Conservation (phyloP, 2,888 invertebrate genomes). For the Pseudococcus longispinus region DNA sequence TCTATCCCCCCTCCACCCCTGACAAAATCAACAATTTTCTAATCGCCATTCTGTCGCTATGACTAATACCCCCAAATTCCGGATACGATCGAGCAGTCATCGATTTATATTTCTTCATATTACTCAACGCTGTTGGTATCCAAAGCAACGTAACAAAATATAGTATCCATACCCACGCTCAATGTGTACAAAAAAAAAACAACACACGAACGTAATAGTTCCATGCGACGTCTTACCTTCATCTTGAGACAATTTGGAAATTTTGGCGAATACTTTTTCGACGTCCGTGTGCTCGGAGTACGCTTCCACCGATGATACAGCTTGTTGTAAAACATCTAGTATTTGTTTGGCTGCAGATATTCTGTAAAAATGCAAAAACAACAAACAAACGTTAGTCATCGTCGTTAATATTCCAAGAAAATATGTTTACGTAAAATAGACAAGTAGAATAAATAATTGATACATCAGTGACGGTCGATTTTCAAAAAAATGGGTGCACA, state of each 20-base stretch:
- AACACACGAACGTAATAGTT: neutral
- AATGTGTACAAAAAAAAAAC: neutral
- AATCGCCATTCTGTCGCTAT: too few species aligned
- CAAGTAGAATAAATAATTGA: too few species aligned
- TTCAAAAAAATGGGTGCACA: too few species aligned
- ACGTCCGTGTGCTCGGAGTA: constrained; percentile 50
- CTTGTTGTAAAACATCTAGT: constrained; percentile 46
- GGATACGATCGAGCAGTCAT: too few species aligned
- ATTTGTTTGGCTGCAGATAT: constrained; percentile 48
- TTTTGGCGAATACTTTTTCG: constrained; percentile 44
- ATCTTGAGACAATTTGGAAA: constrained; percentile 49
- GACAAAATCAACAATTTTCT: too few species aligned
- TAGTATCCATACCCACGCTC: neutral
- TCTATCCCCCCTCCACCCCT: too few species aligned
- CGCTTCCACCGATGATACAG: constrained; percentile 48
- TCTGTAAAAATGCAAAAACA: constrained; percentile 42
- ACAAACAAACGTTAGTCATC: neutral
- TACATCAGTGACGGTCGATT: too few species aligned
- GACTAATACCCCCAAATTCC: too few species aligned
- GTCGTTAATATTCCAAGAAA: neutral
- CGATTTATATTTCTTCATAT: too few species aligned
- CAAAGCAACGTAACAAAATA: neutral
- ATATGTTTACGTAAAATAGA: too few species aligned
- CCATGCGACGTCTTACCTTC: constrained; percentile 30
- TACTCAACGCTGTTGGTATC: too few species aligned